phyloP scores from a whole-genome alignment of 2,888 invertebrate species.

The Pilophorus perplexus region DNA sequence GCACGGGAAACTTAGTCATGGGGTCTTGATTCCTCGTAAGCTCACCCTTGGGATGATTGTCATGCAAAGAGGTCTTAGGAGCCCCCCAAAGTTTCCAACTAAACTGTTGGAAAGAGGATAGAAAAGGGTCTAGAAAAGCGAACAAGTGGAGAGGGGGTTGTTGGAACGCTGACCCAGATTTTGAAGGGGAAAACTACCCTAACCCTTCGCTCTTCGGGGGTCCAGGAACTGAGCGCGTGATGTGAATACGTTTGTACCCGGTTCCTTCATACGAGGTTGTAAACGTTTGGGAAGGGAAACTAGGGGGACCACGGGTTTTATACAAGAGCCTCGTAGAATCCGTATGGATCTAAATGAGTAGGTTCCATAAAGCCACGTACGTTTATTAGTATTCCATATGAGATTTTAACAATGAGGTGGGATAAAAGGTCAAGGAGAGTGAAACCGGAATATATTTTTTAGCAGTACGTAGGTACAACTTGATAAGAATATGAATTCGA shows the following conservation, averaged over 20 bases:
- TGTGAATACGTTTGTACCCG: conserved; percentile 25
- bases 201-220: not conserved
- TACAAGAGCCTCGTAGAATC: no score
- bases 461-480: no score
- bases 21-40: conserved; percentile 17
- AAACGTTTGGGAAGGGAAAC: no score
- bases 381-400: no score
- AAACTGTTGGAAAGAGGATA: conserved; percentile 19
- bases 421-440: no score
- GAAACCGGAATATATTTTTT: no score
- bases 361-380: no score
- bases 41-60: conserved; percentile 37
- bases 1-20: conserved; percentile 16
- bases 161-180: conserved; percentile 28
- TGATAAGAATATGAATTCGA: no score
- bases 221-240: conserved; percentile 9
- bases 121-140: conserved; percentile 13
- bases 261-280: no score
- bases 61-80: conserved; percentile 30
- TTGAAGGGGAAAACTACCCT: conserved; percentile 9
- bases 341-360: no score
- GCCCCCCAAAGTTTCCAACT: conserved; percentile 8
- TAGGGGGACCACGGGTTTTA: no score
- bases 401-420: no score
- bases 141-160: conserved; percentile 33